Conservation (phyloP, 1,140 invertebrate species). For the Cardiocondyla obscurior region DNA sequence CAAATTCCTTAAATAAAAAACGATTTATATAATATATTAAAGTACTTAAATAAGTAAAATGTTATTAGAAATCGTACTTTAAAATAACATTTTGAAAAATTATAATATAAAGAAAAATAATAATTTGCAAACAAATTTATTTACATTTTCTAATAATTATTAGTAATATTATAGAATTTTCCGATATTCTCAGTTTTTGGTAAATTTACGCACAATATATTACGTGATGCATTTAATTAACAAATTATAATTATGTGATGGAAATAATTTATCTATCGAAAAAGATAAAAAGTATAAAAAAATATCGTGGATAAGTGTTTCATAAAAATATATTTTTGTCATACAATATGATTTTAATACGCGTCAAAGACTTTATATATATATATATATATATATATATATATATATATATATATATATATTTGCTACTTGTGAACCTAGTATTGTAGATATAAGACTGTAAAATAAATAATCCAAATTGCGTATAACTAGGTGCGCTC, state of each 20-base stretch:
- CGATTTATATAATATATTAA: neutral
- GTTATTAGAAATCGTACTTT: neutral
- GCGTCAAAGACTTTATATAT: neutral
- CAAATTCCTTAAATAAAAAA: neutral
- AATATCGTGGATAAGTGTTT: neutral
- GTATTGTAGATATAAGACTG: slow-evolving; percentile 18
- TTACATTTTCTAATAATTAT: neutral
- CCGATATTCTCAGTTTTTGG: neutral
- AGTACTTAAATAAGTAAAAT: neutral
- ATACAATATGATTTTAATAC: slow-evolving; percentile 32
- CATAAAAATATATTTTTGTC: slow-evolving; percentile 18
- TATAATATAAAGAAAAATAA: neutral
- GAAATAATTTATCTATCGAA: neutral
- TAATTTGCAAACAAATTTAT: neutral
- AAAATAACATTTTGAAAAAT: neutral
- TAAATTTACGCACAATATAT: neutral
- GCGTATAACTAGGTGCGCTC: too few species aligned
- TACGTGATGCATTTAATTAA: neutral
- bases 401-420: too few species aligned
- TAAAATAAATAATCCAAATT: slow-evolving; percentile 38
- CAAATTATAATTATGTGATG: neutral
- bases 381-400: too few species aligned
- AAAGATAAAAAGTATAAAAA: neutral
- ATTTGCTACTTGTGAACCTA: slow-evolving; percentile 27
- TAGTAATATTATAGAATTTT: neutral